A percentile compares a stretch with the other conserved stretches of the same genome.
Evolutionary conservation across 2,888 invertebrate genomes (phyloP).

Genomic region (Listrodromus nycthemerus): DNA sequence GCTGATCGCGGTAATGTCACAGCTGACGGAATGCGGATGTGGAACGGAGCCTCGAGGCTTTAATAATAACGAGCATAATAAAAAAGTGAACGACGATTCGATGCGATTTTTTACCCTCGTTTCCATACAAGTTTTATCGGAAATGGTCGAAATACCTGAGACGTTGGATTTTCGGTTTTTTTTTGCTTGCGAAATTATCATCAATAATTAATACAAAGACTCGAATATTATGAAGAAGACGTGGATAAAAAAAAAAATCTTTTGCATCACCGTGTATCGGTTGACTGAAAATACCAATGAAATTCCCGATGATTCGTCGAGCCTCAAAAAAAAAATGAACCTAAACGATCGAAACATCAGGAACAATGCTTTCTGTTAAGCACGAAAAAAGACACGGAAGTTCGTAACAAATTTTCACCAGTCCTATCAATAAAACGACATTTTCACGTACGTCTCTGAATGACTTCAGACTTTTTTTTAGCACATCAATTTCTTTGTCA

Average conservation of each 20-base stretch:
- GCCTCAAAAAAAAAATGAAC: neutral
- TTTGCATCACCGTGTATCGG: neutral
- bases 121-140: neutral
- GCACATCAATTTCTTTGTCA: no score
- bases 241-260: neutral
- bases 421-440: no score
- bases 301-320: neutral
- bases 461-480: no score
- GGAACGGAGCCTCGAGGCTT: conserved; percentile 60
- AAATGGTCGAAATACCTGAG: neutral
- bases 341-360: no score
- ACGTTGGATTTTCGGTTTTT: neutral
- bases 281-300: no score
- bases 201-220: neutral
- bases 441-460: no score
- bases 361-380: no score
- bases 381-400: no score
- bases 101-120: conserved; percentile 26
- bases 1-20: conserved; percentile 46
- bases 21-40: conserved; percentile 54
- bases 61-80: conserved; percentile 58
- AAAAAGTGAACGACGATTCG: conserved; percentile 51
- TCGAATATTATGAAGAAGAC: neutral
- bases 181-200: neutral
- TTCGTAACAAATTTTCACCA: no score